Evolutionary conservation across 2,113 vertebrate species (phyloP), one percentile per base, ranked within the genome.

Genomic region (Podarcis muralis): DNA sequence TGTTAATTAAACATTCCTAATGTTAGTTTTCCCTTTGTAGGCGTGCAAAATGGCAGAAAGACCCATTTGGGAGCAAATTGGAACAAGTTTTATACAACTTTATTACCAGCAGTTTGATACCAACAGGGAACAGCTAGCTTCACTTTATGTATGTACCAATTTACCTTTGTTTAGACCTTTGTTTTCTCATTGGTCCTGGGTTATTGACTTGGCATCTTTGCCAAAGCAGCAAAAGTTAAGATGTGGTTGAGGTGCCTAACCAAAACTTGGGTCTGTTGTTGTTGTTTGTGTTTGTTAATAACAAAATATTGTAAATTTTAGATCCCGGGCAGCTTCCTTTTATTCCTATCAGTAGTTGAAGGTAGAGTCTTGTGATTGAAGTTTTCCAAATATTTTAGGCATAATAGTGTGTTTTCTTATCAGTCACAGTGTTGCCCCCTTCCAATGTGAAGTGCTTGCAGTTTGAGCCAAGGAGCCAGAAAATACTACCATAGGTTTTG

Each of bases 31-130:
- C 86, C 81, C 75, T 90, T 83, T 68, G 16, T 48, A 87, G 69
- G 77, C 32, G 27, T 23, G 35, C 20, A 78, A 74, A 87, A 87
- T 86, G 75, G 62, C 85, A 78, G 90, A 94, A 18, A 97, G 96
- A 90, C 95, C 97, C 85, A 90, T 96, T 74, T 97, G 96, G 97
- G 96, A 97, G 78, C 96, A 95, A 89, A 95, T 97, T 68, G 97
- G 96, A 23, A 93, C 95, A 65, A 95, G 95, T 71, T 97, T 97
- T 85, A 92, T 96, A 40, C 94, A 92, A 75, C 94, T 96, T 57
- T 97, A 97, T 93, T 97, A 96, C 68, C 94, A 94, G 85, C 94
- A 94, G 89, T 97, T 95, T 89, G 97, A 97, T 88, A 91, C 88
- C 57, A 95, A 94, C 87, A 94, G 97, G 84, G 87, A 90, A 83